A percentile compares a stretch with the other conserved stretches of the same genome.
These are phyloP conservation scores for Anoncus sp. DNA, from an alignment of 2,888 invertebrate genomes.

Conservation along the genomic window DNA sequence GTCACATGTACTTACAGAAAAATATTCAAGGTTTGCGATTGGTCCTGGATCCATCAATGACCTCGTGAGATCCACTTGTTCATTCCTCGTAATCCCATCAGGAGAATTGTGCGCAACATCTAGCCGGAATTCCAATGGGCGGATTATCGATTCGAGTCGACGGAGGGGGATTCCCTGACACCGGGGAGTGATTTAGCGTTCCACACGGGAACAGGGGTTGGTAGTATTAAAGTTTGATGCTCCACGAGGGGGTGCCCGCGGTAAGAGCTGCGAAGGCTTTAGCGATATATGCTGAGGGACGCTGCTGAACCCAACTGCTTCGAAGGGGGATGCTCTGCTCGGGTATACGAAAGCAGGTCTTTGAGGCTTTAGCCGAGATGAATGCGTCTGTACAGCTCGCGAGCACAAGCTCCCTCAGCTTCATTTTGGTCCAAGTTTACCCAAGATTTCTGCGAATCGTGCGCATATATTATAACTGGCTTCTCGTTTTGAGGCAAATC, in stretches of 20 bases:
- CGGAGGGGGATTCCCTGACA: slow-evolving; percentile 33
- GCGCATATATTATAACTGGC: not conserved
- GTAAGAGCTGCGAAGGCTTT: slow-evolving; percentile 21
- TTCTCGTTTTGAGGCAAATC: not conserved
- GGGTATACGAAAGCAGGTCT: slow-evolving; percentile 18
- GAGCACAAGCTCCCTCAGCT: slow-evolving; percentile 10
- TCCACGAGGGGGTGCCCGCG: slow-evolving; percentile 35
- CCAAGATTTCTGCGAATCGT: slow-evolving; percentile 1
- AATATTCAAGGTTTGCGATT: slow-evolving; percentile 4
- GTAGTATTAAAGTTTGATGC: slow-evolving; percentile 65
- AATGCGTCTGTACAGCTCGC: slow-evolving; percentile 50
- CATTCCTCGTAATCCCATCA: slow-evolving; percentile 22
- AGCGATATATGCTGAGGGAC: slow-evolving; percentile 25
- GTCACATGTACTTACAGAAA: not conserved
- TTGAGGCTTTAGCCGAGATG: slow-evolving; percentile 53
- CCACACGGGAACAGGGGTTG: slow-evolving; percentile 44
- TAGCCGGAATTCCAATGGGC: slow-evolving; percentile 41
- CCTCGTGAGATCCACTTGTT: slow-evolving; percentile 37
- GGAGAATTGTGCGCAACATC: slow-evolving; percentile 35
- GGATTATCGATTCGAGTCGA: slow-evolving; percentile 57
- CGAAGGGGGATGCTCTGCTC: slow-evolving; percentile 37
- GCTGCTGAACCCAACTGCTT: slow-evolving; percentile 16
- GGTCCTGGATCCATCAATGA: slow-evolving; percentile 20
- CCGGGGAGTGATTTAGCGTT: slow-evolving; percentile 62
- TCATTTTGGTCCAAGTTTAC: not conserved